A percentile compares a stretch with the other conserved stretches of the same genome.
Evolutionary conservation across 92 coral and sea anemone genomes (phyloP).

Genomic region (Micromussa lordhowensis): DNA sequence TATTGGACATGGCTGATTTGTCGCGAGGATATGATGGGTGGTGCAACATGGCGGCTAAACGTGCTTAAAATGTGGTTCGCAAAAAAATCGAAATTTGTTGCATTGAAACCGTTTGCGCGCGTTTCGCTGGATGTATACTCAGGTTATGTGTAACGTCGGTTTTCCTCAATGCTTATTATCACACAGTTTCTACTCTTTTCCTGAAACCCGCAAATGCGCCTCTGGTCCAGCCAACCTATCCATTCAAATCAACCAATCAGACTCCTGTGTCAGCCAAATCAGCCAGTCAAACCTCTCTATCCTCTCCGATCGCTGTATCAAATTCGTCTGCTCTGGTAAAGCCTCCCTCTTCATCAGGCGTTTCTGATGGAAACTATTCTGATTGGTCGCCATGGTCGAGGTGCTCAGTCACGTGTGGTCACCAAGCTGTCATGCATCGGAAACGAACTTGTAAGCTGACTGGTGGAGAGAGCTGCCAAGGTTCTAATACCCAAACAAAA

Average conservation of each 20-base stretch:
- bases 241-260: background rate
- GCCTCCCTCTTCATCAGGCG: background rate
- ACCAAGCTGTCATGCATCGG: slow-evolving; percentile 68
- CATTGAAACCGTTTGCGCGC: no score
- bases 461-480: slow-evolving; percentile 67
- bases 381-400: slow-evolving; percentile 74
- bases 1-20: no score
- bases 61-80: no score
- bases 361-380: background rate
- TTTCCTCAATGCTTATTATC: background rate
- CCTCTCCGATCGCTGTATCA: background rate
- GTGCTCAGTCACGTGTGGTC: slow-evolving; percentile 70
- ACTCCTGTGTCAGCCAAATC: background rate
- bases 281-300: background rate
- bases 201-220: background rate
- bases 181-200: background rate
- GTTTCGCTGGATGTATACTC: no score
- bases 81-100: no score
- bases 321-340: background rate
- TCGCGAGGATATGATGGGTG: no score
- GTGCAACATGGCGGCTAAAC: no score
- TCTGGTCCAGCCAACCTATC: background rate
- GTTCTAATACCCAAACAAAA: slow-evolving; percentile 43
- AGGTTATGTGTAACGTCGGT: no score
- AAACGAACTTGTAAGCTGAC: slow-evolving; percentile 64